phyloP scores from a whole-genome alignment of 2,888 invertebrate genomes.

The Myathropa florea region DNA sequence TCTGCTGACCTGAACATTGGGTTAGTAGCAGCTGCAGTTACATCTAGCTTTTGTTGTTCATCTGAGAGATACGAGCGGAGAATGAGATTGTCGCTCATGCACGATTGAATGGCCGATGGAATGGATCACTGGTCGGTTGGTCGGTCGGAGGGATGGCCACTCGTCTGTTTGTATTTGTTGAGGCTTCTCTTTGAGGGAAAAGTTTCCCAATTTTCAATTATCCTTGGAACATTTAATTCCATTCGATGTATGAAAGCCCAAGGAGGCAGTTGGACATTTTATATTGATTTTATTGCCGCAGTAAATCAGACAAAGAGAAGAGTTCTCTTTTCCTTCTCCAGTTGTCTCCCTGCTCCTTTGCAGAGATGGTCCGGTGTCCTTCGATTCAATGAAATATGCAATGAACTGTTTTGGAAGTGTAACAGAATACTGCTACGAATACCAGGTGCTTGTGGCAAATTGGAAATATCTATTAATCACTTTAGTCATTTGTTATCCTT shows the following conservation, averaged over 20 bases:
- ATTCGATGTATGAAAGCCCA: conserved; percentile 15
- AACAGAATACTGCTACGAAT: background rate
- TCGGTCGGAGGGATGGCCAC: too few relatives aligned
- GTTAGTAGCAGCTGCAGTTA: conserved; percentile 11
- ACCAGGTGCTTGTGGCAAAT: background rate
- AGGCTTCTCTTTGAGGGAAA: background rate
- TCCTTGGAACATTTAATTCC: conserved; percentile 60
- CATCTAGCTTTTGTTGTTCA: conserved; percentile 28
- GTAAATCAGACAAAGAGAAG: background rate
- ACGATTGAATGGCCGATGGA: background rate
- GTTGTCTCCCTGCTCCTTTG: background rate
- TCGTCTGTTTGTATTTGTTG: background rate
- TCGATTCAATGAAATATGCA: background rate
- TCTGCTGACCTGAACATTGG: conserved; percentile 2
- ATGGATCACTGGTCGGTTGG: too few relatives aligned
- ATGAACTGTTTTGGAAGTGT: background rate
- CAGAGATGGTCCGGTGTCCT: background rate
- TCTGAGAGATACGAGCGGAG: background rate
- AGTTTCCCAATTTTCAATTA: conserved; percentile 56
- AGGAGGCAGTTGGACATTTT: background rate
- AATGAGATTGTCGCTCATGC: background rate
- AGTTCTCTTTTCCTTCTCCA: background rate
- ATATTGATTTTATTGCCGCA: background rate
- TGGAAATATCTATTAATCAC: background rate
- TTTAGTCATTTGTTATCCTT: background rate